Percentiles rank a stretch among this genome's conserved stretches.
Evolutionary conservation across 2,888 invertebrate species (phyloP).

Genomic region (Pogonocherus hispidulus): DNA sequence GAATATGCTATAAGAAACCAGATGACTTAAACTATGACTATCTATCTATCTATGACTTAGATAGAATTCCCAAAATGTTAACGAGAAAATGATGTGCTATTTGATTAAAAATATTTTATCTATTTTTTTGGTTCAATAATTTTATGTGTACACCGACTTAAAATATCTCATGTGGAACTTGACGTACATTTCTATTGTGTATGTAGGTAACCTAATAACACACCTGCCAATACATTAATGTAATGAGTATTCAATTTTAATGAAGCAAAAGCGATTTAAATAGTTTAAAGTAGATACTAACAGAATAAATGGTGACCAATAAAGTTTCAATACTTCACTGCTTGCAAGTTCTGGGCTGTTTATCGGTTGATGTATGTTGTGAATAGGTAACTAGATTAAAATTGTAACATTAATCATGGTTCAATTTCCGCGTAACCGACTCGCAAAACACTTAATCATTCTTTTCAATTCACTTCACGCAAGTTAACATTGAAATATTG

Average conservation of each 20-base stretch:
- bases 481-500: conserved; percentile 30
- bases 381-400: conserved; percentile 30
- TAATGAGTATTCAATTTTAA: background rate
- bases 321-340: background rate
- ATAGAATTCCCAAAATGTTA: no score
- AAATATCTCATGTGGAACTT: no score
- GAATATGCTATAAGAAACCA: no score
- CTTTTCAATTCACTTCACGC: conserved; percentile 28
- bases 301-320: background rate
- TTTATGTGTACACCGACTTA: no score
- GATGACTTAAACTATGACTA: no score
- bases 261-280: background rate
- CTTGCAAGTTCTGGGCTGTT: background rate
- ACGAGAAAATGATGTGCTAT: no score
- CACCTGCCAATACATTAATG: no score
- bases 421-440: conserved; percentile 24
- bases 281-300: background rate
- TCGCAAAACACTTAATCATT: conserved; percentile 28
- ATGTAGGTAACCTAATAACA: no score
- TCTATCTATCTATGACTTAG: no score
- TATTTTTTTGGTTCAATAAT: no score
- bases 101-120: no score
- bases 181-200: no score
- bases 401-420: conserved; percentile 29
- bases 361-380: conserved; percentile 9